Base-by-base conservation (phyloP, 2,888 invertebrate genomes). In the Onchidella celtica region DNA sequence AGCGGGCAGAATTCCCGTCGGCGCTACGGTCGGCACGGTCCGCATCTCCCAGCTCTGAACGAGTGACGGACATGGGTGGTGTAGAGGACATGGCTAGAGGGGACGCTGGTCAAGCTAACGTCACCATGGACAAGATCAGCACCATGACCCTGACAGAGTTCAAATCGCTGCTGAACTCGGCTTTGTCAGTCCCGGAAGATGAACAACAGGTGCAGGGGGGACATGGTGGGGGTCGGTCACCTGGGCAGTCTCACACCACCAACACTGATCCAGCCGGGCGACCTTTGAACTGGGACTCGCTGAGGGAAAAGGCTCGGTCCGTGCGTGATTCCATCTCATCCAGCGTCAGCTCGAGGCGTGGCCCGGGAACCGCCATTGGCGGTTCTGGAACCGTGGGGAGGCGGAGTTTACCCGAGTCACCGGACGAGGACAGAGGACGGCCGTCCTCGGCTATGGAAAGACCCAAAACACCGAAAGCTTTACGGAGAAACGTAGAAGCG, bases 121-220 rank as follows among this genome's bases (percentile, higher is more conserved):
- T 90, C 21, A 83, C 83, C 59, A 88, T 91, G 63, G 89, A 90
- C 65, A 86, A 89, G 78, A 90, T 91, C 65, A 90, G 88, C 84
- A 91, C 90, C 17, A 90, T 91, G 91, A 90, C 91, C 0, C 74
- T 91, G 74, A 87, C 88, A 4, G 90, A 91, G 81, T 91, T 91
- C 80, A 88, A 88, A 72, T 89, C 87, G 36, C 86, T 91, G 65
- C 83, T 91, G 34, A 89, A 88, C 81, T 88, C 84, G 83, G 80
- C 86, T 24, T 83, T 90, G 1, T 86, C 89, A 1, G 88, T 88
- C 17, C 89, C 89, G 4, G 79, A 81, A 29, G 47, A 79, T 14
- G 61, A 79, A 36, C 68, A 68, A 29, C 78, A 68, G 27, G 29
- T 29, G 2, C 36, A 47, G 6, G 14, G 9, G 0, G 36, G 27